Percentiles rank a stretch among this genome's conserved stretches.
phyloP scores from a whole-genome alignment of 1,140 invertebrate genomes.

The Cydia splendana region DNA sequence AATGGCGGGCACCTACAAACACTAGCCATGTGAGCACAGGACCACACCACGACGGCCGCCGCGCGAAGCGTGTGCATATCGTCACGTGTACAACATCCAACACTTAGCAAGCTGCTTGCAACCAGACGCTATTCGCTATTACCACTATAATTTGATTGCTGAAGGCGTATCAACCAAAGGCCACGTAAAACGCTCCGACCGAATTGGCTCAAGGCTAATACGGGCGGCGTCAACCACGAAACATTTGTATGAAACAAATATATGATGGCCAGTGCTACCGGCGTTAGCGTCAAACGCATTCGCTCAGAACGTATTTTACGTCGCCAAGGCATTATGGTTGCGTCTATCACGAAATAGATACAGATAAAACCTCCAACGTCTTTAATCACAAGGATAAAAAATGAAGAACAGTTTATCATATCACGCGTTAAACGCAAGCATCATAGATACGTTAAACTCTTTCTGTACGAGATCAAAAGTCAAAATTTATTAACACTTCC shows the following conservation, averaged over 20 bases:
- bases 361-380: too few relatives aligned
- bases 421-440: neutral
- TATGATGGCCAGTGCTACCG: too few relatives aligned
- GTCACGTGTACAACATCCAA: conserved; percentile 74
- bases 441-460: neutral
- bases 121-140: conserved; percentile 48
- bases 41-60: conserved; percentile 50
- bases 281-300: too few relatives aligned
- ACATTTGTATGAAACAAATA: too few relatives aligned
- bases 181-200: too few relatives aligned
- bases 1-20: conserved; percentile 97
- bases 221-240: too few relatives aligned
- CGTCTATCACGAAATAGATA: too few relatives aligned
- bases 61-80: conserved; percentile 58
- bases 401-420: neutral
- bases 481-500: neutral
- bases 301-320: too few relatives aligned
- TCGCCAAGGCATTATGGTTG: too few relatives aligned
- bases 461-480: neutral
- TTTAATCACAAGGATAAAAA: neutral
- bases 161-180: neutral
- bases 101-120: conserved; percentile 59
- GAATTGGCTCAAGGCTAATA: too few relatives aligned
- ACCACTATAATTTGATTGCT: neutral
- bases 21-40: conserved; percentile 74